phyloP scores from a whole-genome alignment of 1,140 invertebrate species.

The Sitophilus oryzae region DNA sequence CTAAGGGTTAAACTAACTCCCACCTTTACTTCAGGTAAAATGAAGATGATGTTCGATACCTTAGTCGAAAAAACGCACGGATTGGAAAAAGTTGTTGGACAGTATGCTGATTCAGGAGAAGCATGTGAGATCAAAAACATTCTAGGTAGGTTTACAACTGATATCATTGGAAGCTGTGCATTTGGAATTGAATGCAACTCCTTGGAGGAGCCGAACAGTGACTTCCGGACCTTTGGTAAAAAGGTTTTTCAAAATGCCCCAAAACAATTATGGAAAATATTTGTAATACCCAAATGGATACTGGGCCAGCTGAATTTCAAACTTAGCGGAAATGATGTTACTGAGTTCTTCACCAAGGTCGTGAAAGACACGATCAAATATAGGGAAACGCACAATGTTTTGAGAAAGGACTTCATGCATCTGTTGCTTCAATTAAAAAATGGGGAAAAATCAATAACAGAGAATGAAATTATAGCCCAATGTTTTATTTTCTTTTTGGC shows the following conservation, averaged over 20 bases:
- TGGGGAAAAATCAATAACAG: neutral
- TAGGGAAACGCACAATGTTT: conserved; percentile 34
- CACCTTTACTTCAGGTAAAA: conserved; percentile 48
- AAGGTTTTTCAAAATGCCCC: neutral
- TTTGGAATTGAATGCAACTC: conserved; percentile 13
- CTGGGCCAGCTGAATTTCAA: neutral
- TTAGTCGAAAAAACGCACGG: conserved; percentile 1
- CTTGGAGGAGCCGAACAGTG: neutral
- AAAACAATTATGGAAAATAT: neutral
- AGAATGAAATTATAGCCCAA: conserved; percentile 8
- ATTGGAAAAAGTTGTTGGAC: conserved; percentile 10
- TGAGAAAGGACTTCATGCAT: conserved; percentile 13
- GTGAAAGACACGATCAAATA: conserved; percentile 38
- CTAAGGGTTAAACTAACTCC: conserved; percentile 45
- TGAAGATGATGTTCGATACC: conserved; percentile 44
- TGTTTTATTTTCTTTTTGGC: conserved; percentile 13
- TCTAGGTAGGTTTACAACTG: conserved; percentile 24
- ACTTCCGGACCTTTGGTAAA: neutral
- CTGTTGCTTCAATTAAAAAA: conserved; percentile 5
- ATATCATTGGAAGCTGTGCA: conserved; percentile 12
- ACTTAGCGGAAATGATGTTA: conserved; percentile 8
- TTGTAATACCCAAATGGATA: neutral
- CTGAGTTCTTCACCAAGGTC: conserved; percentile 30
- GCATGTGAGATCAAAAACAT: conserved; percentile 9
- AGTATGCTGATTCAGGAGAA: neutral